A percentile compares a stretch with the other conserved stretches of the same genome.
These are phyloP conservation scores for Rutilus rutilus DNA, from an alignment of 2,113 vertebrate genomes.

Conservation along the genomic window DNA sequence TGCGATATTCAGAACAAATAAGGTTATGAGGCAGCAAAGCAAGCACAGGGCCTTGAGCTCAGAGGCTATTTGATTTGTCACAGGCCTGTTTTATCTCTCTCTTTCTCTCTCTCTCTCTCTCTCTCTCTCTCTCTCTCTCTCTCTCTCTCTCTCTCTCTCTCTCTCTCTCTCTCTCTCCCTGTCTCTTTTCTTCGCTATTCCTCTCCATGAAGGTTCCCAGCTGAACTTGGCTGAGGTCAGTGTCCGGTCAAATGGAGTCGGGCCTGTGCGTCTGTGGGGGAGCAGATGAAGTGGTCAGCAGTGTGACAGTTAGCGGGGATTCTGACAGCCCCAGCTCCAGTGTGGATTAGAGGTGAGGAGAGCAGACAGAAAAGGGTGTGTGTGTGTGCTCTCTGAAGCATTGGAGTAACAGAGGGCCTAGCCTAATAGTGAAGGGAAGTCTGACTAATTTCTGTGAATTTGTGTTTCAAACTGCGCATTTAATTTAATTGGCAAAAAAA, in stretches of 20 bases:
- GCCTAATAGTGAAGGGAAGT: not conserved
- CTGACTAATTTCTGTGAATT: not conserved
- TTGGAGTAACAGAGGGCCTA: constrained; percentile 4
- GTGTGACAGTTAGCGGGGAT: constrained; percentile 54
- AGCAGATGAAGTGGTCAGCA: constrained; percentile 58
- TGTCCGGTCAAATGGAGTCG: constrained; percentile 51
- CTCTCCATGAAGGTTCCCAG: constrained; percentile 43
- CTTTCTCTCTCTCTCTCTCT: constrained; percentile 42
- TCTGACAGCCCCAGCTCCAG: constrained; percentile 52
- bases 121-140: constrained; percentile 33
- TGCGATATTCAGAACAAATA: constrained; percentile 54
- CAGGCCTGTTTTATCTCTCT: constrained; percentile 45
- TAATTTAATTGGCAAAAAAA: not conserved
- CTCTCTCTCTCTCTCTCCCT: constrained; percentile 21
- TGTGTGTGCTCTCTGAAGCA: constrained; percentile 35
- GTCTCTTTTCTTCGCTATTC: constrained; percentile 25
- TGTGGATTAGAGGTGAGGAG: constrained; percentile 51
- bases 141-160: constrained; percentile 47
- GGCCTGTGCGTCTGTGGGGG: constrained; percentile 45
- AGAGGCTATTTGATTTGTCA: constrained; percentile 50
- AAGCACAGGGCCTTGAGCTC: constrained; percentile 34
- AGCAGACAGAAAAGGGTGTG: constrained; percentile 9
- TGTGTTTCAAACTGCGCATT: not conserved
- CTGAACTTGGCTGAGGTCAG: constrained; percentile 50
- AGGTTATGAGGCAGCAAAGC: constrained; percentile 46